Evolutionary conservation across 2,797 vertebrate species (phyloP).

Genomic region (Chelidonichthys spinosus): DNA sequence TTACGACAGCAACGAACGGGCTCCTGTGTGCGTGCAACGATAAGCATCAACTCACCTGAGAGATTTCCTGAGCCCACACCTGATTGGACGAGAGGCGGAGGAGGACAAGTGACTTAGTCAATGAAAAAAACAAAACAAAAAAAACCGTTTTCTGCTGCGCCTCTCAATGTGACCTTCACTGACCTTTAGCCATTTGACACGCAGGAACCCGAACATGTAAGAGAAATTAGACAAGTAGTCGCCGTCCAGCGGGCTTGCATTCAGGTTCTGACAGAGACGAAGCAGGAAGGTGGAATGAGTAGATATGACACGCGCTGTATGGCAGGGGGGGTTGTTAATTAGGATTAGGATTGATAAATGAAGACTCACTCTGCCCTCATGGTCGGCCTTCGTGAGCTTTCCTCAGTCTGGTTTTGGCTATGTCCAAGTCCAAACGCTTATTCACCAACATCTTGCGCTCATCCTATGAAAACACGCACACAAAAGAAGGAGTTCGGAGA

Average conservation of each 20-base stretch:
- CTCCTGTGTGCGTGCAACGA: not conserved
- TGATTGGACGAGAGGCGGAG: conserved; percentile 76
- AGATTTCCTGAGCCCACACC: conserved; percentile 97
- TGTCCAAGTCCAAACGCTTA: conserved; percentile 96
- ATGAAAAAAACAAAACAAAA: not conserved
- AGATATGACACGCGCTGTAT: not conserved
- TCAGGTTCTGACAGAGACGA: conserved; percentile 85
- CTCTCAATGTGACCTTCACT: conserved; percentile 66
- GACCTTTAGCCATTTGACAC: conserved; percentile 99
- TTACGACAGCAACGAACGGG: not conserved
- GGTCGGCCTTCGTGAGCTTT: conserved; percentile 93
- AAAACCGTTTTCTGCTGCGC: not conserved
- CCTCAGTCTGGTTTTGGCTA: conserved; percentile 92
- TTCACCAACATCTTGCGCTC: conserved; percentile 93
- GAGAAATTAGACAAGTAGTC: conserved; percentile 95
- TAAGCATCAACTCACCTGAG: conserved; percentile 88
- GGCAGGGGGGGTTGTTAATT: no score
- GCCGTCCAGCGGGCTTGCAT: conserved; percentile 88
- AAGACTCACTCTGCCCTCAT: conserved; percentile 90
- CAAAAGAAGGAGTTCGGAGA: not conserved
- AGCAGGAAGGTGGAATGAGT: not conserved
- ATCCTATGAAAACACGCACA: conserved; percentile 82
- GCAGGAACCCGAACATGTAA: conserved; percentile 98
- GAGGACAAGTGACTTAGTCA: conserved; percentile 19
- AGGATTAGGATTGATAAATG: not conserved